A percentile compares a stretch with the other conserved stretches of the same genome.
Conservation (phyloP, 2,797 vertebrate genomes). For the Carapus acus region DNA sequence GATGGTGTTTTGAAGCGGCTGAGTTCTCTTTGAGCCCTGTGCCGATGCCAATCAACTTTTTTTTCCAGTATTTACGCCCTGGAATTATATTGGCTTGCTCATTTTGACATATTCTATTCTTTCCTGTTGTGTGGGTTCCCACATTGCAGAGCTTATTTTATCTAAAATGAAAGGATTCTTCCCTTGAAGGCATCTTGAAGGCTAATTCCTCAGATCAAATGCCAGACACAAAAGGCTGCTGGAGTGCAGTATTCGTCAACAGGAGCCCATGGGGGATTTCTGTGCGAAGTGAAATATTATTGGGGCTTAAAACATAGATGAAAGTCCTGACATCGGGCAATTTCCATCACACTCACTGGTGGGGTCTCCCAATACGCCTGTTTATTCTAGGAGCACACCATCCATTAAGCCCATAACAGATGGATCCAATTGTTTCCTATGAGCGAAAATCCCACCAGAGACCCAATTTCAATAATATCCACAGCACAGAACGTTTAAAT, state of each 20-base stretch:
- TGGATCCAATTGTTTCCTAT: too few relatives aligned
- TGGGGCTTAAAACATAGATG: conserved; percentile 16
- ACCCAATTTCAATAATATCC: not conserved
- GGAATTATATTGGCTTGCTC: not conserved
- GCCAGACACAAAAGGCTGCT: conserved; percentile 17
- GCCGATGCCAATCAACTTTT: conserved; percentile 15
- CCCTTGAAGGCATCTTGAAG: conserved; percentile 10
- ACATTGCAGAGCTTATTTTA: conserved; percentile 5
- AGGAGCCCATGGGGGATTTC: conserved; percentile 21
- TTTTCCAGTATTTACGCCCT: conserved; percentile 11
- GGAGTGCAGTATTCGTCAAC: conserved; percentile 26
- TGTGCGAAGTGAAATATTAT: conserved; percentile 12
- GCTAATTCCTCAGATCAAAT: conserved; percentile 18
- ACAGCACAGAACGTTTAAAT: too few relatives aligned
- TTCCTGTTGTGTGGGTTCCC: conserved; percentile 10
- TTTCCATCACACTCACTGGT: conserved; percentile 20
- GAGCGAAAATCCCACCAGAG: not conserved
- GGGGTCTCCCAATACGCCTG: conserved; percentile 5
- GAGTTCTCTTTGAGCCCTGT: conserved; percentile 1
- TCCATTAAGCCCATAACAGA: not conserved
- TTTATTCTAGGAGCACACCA: not conserved
- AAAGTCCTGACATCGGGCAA: conserved; percentile 4
- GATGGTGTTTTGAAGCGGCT: conserved; percentile 2
- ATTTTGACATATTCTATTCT: conserved; percentile 12
- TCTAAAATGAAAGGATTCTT: conserved; percentile 28